Conservation (phyloP, 2,797 vertebrate genomes). For the Microcaecilia unicolor region DNA sequence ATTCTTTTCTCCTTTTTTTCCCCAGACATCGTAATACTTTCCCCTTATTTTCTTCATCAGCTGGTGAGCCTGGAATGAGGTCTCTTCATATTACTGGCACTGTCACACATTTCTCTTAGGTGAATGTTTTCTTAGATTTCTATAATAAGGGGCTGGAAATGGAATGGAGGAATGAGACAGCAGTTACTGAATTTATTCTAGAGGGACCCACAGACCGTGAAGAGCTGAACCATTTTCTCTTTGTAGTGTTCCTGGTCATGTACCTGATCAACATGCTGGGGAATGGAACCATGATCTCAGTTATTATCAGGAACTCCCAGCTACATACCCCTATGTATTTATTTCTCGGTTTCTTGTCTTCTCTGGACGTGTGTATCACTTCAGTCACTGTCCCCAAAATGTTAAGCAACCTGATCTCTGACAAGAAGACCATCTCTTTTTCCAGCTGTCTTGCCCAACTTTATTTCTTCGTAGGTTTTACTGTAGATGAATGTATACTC, state of each 20-base stretch:
- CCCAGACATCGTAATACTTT: no score
- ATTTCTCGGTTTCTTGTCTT: constrained; percentile 1
- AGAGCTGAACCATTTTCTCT: not conserved
- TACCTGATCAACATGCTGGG: constrained; percentile 1
- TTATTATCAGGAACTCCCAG: not conserved
- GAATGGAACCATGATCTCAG: constrained; percentile 16
- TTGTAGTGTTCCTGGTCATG: not conserved
- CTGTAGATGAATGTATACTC: not conserved
- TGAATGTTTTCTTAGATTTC: no score
- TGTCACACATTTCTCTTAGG: no score
- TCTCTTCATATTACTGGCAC: no score
- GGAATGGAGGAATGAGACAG: constrained; percentile 3
- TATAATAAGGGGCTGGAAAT: no score
- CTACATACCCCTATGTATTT: constrained; percentile 13
- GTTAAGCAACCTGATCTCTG: not conserved
- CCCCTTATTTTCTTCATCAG: no score
- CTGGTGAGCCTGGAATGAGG: no score
- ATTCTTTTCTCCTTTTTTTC: no score
- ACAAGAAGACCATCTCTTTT: not conserved
- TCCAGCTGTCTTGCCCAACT: not conserved
- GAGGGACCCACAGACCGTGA: not conserved
- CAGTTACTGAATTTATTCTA: not conserved
- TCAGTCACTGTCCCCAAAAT: not conserved
- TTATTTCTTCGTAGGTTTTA: not conserved
- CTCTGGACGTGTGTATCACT: not conserved